Evolutionary conservation across 2,888 invertebrate genomes (phyloP).

Genomic region (Palloptera scutellata): DNA sequence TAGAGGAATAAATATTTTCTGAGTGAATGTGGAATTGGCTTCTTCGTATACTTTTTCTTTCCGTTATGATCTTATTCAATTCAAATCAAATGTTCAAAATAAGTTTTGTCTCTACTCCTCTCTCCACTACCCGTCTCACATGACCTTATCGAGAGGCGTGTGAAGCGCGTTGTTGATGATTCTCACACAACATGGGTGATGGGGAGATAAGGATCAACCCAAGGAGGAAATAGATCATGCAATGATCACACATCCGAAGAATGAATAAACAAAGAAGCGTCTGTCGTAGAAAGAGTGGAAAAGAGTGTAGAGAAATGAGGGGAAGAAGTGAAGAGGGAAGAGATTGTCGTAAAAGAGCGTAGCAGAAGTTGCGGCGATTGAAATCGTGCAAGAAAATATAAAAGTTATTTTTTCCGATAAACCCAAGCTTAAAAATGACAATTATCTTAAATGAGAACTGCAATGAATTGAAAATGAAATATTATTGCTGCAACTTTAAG

Average conservation of each 20-base stretch:
- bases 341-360: conserved; percentile 42
- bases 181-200: conserved; percentile 80
- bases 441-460: not conserved
- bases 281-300: conserved; percentile 34
- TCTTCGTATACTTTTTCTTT: too few species aligned
- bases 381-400: not conserved
- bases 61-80: too few species aligned
- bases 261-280: conserved; percentile 61
- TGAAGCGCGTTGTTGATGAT: conserved; percentile 78
- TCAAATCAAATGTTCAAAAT: too few species aligned
- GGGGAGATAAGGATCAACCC: conserved; percentile 76
- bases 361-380: not conserved
- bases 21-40: too few species aligned
- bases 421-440: not conserved
- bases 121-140: conserved; percentile 77
- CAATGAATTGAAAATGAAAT: too few species aligned
- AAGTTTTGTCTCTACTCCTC: too few species aligned
- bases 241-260: conserved; percentile 69
- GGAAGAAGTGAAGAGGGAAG: conserved; percentile 8
- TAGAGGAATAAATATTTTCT: too few species aligned
- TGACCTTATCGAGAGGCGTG: conserved; percentile 74
- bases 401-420: too few species aligned
- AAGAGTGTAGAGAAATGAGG: conserved; percentile 30
- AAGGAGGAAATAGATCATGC: conserved; percentile 68
- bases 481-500: too few species aligned